Evolutionary conservation across 2,888 invertebrate species (phyloP), one percentile per base, ranked within the genome.

Genomic region (Dexiosoma caninum): DNA sequence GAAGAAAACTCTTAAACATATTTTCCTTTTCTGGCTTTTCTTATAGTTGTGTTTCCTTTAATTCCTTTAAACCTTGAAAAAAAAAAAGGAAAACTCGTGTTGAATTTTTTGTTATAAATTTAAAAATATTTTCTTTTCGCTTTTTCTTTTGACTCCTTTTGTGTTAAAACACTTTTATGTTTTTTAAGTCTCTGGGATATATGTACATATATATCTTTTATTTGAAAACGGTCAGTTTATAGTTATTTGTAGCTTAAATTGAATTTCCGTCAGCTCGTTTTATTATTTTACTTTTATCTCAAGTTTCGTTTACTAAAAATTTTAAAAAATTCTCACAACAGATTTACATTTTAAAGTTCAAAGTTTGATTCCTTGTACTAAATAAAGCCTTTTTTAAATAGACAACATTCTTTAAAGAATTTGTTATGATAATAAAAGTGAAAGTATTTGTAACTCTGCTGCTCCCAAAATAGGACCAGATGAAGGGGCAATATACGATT

Each of bases 41-140:
- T 57, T 62, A 30, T 49, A n/a, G 53, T 62, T 62, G 27, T 66
- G 23, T 67, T 67, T 70, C 14, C n/a, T 30, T 62, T 57, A 49
- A 23, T 71, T 40, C 55, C 46, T 37, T 42, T 46, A 62, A 74
- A 49, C 32, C 40, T 16, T 44, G 60, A 53, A 16, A 55, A 12
- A 51, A 46, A 57, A 59, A 62, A 40, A 35, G 16, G 23, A 62
- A 62, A n/a, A n/a, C n/a, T n/a, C n/a, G 19, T 53, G 69, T 69
- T 62, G 40, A 76, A 55, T 32, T 60, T 67, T 59, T 67, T 60
- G 27, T 60, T 69, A 19, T 14, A 12, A 14, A 32, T 35, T 35
- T 53, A 10, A 30, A 30, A 57, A 59, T 2, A 8, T 53, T n/a
- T 23, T 40, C 40, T 46, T 19, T 69, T 1, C 2, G 7, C 14